Conservation (phyloP, 2,113 vertebrate species). For the Pyrgilauda ruficollis region DNA sequence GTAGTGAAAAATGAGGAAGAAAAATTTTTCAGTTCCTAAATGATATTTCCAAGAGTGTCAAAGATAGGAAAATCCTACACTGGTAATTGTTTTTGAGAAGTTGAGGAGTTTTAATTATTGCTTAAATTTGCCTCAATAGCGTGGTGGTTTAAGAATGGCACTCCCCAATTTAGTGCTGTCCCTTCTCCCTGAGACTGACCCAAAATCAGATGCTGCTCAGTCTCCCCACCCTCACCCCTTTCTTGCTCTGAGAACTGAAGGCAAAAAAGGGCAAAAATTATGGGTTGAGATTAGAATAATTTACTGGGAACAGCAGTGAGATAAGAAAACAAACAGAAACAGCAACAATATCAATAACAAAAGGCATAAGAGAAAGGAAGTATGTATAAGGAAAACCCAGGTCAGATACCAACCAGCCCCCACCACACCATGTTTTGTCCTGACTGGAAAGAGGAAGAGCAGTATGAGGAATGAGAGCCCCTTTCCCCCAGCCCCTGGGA, state of each 20-base stretch:
- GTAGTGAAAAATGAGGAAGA: neutral
- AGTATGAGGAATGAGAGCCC: neutral
- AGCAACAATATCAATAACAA: neutral
- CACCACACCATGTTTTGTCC: neutral
- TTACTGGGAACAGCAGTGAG: neutral
- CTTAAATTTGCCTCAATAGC: neutral
- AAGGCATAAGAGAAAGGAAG: neutral
- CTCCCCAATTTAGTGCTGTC: neutral
- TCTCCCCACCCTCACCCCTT: neutral
- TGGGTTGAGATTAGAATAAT: neutral
- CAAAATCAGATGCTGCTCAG: neutral
- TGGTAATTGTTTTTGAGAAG: too few relatives aligned
- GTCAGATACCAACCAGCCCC: accelerated
- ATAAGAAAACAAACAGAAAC: neutral
- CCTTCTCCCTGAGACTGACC: neutral
- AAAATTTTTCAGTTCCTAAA: neutral
- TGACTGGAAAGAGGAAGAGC: neutral
- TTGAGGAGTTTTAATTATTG: neutral
- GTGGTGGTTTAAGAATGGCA: neutral
- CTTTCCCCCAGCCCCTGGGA: neutral
- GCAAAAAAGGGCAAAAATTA: neutral
- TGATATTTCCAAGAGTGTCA: neutral
- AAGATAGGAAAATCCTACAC: neutral
- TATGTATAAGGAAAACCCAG: neutral
- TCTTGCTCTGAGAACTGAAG: neutral